Conservation (phyloP, 2,797 vertebrate species). For the Poeciliopsis gracilis region DNA sequence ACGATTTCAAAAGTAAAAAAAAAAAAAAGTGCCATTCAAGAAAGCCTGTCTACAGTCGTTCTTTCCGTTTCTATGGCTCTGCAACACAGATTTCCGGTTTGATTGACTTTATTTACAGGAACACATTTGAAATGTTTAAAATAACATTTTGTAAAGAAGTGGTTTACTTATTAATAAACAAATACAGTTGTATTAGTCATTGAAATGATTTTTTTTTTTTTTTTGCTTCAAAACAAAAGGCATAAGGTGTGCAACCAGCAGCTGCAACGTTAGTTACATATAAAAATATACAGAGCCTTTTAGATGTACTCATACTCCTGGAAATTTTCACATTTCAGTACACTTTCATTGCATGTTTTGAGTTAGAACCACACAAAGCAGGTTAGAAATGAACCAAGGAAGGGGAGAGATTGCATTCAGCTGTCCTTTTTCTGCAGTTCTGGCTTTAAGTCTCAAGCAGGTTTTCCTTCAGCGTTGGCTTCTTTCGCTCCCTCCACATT, state of each 20-base stretch:
- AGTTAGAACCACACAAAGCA: neutral
- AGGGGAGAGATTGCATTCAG: neutral
- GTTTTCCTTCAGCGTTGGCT: neutral
- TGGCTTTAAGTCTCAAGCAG: neutral
- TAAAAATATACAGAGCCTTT: conserved; percentile 19
- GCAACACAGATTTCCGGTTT: conserved; percentile 78
- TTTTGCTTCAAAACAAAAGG: conserved; percentile 35
- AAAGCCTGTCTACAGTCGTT: conserved; percentile 51
- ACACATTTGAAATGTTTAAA: conserved; percentile 28
- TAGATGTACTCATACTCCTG: neutral
- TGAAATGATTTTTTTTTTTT: conserved; percentile 34
- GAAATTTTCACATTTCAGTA: neutral
- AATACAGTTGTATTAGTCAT: conserved; percentile 42
- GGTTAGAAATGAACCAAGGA: neutral
- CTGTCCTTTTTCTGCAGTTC: neutral
- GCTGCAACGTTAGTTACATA: conserved; percentile 47
- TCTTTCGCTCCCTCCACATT: neutral
- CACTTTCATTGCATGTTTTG: neutral
- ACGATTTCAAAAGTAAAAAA: conserved; percentile 24
- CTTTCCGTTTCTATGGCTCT: conserved; percentile 78
- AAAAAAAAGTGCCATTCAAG: conserved; percentile 72
- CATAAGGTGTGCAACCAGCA: conserved; percentile 42
- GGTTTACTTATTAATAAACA: conserved; percentile 26
- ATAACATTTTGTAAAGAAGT: conserved; percentile 30
- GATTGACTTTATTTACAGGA: conserved; percentile 28